phyloP scores from a whole-genome alignment of 1,140 invertebrate genomes.

The Mamestra configurata region DNA sequence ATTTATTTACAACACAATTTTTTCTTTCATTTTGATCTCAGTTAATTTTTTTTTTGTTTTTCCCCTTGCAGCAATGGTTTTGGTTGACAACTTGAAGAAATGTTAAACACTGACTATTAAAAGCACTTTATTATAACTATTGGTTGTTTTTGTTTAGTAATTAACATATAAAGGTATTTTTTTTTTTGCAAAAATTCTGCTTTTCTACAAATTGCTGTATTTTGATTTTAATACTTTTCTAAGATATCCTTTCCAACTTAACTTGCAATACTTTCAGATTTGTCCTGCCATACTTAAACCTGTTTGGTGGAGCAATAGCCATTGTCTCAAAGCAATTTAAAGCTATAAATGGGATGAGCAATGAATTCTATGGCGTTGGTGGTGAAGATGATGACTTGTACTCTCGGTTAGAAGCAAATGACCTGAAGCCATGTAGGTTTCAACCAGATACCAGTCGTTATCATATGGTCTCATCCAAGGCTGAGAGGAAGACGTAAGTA shows the following conservation, averaged over 20 bases:
- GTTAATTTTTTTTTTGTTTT: constrained; percentile 19
- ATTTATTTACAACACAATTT: not conserved
- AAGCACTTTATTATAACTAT: not conserved
- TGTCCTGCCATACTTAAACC: constrained; percentile 92
- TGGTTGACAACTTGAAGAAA: not conserved
- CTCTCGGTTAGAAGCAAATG: constrained; percentile 87
- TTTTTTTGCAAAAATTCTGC: not conserved
- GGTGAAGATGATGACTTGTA: constrained; percentile 98
- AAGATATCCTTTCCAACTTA: too few relatives aligned
- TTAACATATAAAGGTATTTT: not conserved
- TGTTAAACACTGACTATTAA: not conserved
- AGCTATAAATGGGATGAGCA: constrained; percentile 97
- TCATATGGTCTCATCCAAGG: constrained; percentile 93
- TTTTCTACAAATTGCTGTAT: not conserved
- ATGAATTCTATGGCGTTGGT: constrained; percentile 96
- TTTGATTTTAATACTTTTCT: too few relatives aligned
- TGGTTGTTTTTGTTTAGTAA: not conserved
- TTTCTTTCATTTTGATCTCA: not conserved
- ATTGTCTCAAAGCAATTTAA: constrained; percentile 92
- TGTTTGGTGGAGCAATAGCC: constrained; percentile 94
- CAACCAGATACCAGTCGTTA: constrained; percentile 92
- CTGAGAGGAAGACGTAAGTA: constrained; percentile 88
- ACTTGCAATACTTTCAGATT: constrained; percentile 88
- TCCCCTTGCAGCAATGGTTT: not conserved
- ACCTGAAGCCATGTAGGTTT: constrained; percentile 91